A percentile compares a stretch with the other conserved stretches of the same genome.
Evolutionary conservation across 2,797 vertebrate genomes (phyloP).

Genomic region (Thalassophryne amazonica): DNA sequence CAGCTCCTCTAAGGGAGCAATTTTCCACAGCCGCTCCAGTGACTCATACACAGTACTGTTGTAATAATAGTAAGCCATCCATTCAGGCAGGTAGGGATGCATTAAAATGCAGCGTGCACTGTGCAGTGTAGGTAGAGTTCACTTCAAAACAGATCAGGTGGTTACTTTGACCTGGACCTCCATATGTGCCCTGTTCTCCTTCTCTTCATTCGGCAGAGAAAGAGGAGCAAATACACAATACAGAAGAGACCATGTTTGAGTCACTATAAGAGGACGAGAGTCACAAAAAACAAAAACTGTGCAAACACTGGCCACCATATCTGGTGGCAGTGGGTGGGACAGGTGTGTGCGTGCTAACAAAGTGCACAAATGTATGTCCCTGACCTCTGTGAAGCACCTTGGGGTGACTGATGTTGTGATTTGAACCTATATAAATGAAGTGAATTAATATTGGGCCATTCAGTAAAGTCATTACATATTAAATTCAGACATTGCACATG

Average conservation of each 20-base stretch:
- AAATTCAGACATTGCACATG: too few relatives aligned
- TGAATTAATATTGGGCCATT: too few relatives aligned
- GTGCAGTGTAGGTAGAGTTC: conserved; percentile 40
- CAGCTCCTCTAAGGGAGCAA: conserved; percentile 51
- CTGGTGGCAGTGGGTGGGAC: background rate
- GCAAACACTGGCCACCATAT: background rate
- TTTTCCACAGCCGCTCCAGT: conserved; percentile 50
- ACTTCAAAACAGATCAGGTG: conserved; percentile 49
- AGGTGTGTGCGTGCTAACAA: too few relatives aligned
- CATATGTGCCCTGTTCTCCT: conserved; percentile 25
- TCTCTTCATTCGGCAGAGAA: background rate
- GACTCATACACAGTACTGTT: conserved; percentile 51
- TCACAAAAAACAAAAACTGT: background rate
- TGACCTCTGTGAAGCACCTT: too few relatives aligned
- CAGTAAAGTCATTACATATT: too few relatives aligned
- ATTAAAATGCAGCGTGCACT: conserved; percentile 64
- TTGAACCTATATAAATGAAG: too few relatives aligned
- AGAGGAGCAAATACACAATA: background rate
- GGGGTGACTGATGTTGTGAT: too few relatives aligned
- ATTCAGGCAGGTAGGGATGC: conserved; percentile 30
- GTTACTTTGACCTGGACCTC: conserved; percentile 58
- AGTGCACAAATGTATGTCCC: too few relatives aligned
- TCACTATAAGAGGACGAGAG: background rate
- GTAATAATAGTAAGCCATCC: conserved; percentile 43
- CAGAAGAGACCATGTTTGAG: background rate